Base-by-base conservation (phyloP, 2,113 vertebrate species). In the Cygnus buccinator region DNA sequence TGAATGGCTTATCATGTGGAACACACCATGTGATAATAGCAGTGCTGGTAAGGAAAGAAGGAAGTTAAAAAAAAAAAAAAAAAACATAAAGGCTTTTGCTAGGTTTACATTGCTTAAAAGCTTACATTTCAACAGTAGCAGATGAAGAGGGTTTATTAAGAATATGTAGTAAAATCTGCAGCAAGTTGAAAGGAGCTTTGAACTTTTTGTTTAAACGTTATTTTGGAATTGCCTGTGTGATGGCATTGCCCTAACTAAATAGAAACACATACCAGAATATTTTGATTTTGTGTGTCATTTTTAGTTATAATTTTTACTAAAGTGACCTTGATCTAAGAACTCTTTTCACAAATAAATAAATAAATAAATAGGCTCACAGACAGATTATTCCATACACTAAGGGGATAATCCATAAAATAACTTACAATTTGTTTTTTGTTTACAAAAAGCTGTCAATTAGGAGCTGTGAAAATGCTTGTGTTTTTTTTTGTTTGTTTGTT, bases 1-100 rank as follows among this genome's bases (percentile, higher is more conserved):
- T 98, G 98, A 98, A 98, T 98, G 98, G 98, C 97, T 98, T 98
- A 98, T 98, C 98, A 98, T 98, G 98, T 98, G 98, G 97, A 98
- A 98, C 98, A 98, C 98, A 98, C 97, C 97, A 97, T 98, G 98
- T 98, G 97, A 98, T 98, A 98, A 98, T 98, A 98, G 97, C 97
- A 98, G 97, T 95, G 97, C 97, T 98, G 96, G 93, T 96, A 96
- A 97, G 96, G 96, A 84, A 98, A 97, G 97, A 96, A 97, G 96
- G 97, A 97, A 97, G 90, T 62, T 97, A 97, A 61, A 88, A 97
- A 97, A 61, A 87, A 97, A 97, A 48, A 48, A 58, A 87, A 97
- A 97, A 84, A 75, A 67, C 54, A 97, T 75, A 90, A 97, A 96
- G 94, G 81, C 80, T 96, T 98, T 95, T 95, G 89, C 96, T 97